Evolutionary conservation across 2,113 vertebrate genomes (phyloP), one percentile per base, ranked within the genome.

Genomic region (Pongo abelii): DNA sequence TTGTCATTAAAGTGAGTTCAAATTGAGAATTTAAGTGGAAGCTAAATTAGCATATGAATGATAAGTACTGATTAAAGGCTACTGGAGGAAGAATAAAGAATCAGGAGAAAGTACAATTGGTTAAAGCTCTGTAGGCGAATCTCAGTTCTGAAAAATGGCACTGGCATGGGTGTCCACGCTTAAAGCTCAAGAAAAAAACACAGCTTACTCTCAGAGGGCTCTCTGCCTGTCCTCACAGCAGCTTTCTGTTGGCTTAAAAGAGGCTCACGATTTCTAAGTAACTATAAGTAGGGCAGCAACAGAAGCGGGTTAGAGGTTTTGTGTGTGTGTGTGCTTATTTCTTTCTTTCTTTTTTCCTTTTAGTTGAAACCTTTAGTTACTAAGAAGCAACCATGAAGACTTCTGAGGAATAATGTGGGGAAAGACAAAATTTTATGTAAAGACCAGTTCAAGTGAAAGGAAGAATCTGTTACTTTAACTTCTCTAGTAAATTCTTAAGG

Each of bases 241-340:
- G 81, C 81, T 59, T n/a, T 52, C 57, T 27, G 77, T 4, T 2
- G 69, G 40, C 83, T 91, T 30, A 2, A 20, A 16, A 64, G 64
- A 94, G 8, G 20, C 61, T 67, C 52, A 25, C 17, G 3, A 30
- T 11, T 97, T 97, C 97, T 88, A 20, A 96, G 69, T 96, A 98
- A 97, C 61, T 91, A 3, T 8, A 96, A 96, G 72, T 95, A 96
- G 97, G 94, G 25, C 92, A 96, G 89, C 8, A 72, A 38, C 10
- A 57, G 79, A 25, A 81, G 7, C 20, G 22, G 52, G 5, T 18
- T 46, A 77, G 35, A 46, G 10, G 27, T 59, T 43, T 59, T 57
- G 72, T 81, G 57, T 32, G 4, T 12, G 3, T 48, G 77, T 69
- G 85, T 72, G 48, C 25, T 30, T 25, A 59, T 83, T 86, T 89